A percentile compares a stretch with the other conserved stretches of the same genome.
Conservation (phyloP, 2,113 vertebrate species). For the Rhadina sibilatrix region DNA sequence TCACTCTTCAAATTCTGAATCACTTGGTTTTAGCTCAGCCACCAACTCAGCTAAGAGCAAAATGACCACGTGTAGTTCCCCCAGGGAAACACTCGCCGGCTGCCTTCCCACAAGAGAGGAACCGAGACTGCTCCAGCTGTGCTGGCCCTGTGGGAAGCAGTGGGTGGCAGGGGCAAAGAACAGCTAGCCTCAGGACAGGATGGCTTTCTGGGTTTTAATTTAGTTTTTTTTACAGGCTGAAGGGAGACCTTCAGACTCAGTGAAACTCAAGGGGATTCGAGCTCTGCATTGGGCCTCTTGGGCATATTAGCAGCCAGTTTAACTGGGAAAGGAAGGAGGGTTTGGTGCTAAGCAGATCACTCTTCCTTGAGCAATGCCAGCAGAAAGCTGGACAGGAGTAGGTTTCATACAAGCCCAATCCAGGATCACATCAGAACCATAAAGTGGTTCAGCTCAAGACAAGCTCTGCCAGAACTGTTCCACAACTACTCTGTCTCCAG, state of each 20-base stretch:
- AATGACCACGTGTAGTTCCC: neutral
- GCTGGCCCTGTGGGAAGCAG: neutral
- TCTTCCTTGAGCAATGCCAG: neutral
- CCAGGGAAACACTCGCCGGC: accelerated
- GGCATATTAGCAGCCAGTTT: neutral
- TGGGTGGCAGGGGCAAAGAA: neutral
- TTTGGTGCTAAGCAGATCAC: neutral
- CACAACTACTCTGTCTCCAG: neutral
- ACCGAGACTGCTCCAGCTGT: neutral
- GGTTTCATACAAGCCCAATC: neutral
- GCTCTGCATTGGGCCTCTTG: neutral
- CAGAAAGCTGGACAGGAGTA: neutral
- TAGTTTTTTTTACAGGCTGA: neutral
- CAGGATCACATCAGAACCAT: neutral
- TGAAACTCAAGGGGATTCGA: neutral
- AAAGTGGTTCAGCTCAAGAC: neutral
- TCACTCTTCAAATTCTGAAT: neutral
- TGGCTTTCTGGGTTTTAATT: neutral
- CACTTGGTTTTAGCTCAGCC: neutral
- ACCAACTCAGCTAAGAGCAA: neutral
- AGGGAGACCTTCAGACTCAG: neutral
- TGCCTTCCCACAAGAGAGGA: constrained; percentile 20
- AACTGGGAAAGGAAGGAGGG: neutral
- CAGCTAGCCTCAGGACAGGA: neutral
- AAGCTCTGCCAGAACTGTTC: neutral